Evolutionary conservation across 2,113 vertebrate species (phyloP).

Genomic region (Rhea americana): DNA sequence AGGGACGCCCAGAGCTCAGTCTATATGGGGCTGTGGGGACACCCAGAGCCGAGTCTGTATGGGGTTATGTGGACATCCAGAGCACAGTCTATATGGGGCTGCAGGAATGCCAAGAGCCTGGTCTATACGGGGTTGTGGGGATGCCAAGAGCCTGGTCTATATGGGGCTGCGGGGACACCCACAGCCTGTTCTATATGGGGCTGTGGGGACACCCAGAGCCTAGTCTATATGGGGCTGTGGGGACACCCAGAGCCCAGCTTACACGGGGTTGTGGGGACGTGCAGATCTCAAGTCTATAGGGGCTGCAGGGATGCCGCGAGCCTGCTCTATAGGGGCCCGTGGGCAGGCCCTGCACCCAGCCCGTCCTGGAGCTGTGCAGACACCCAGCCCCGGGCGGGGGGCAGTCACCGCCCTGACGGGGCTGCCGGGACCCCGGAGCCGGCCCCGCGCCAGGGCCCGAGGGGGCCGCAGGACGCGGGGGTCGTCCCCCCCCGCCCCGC

Average conservation of each 20-base stretch:
- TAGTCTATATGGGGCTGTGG: accelerated
- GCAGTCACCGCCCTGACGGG: too few relatives aligned
- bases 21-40: too few relatives aligned
- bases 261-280: too few relatives aligned
- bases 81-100: accelerated
- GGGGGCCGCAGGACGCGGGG: too few relatives aligned
- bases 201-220: background rate
- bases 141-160: accelerated
- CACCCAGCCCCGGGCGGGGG: too few relatives aligned
- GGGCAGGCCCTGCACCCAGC: background rate
- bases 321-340: too few relatives aligned
- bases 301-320: too few relatives aligned
- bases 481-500: too few relatives aligned
- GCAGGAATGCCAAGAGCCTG: accelerated
- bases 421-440: too few relatives aligned
- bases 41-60: too few relatives aligned
- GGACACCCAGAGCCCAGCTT: background rate
- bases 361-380: background rate
- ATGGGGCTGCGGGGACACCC: background rate
- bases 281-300: too few relatives aligned
- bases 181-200: background rate
- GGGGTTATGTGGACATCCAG: background rate
- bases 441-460: too few relatives aligned
- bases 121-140: accelerated
- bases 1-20: background rate